Conservation (phyloP, 2,113 vertebrate genomes). For the Lepus timidus region DNA sequence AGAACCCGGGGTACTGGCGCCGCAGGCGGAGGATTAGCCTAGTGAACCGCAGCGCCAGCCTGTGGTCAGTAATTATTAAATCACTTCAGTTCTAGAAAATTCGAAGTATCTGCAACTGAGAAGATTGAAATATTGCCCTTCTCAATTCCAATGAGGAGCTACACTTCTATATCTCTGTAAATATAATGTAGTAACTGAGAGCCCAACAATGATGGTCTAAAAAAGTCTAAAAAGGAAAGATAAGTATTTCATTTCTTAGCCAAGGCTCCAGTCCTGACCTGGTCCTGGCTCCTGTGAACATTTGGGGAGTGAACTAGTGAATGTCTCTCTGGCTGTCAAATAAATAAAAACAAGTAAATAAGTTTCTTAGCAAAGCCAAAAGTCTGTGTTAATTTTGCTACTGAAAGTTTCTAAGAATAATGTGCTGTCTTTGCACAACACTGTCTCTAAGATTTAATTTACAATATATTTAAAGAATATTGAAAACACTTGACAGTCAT, state of each 20-base stretch:
- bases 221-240: neutral
- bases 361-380: neutral
- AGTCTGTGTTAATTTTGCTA: neutral
- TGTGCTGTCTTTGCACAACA: neutral
- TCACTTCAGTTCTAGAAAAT: neutral
- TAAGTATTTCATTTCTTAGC: too few relatives aligned
- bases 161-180: neutral
- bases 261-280: too few relatives aligned
- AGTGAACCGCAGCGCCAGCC: too few relatives aligned
- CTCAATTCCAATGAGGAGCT: neutral
- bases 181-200: neutral
- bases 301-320: too few relatives aligned
- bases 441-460: neutral
- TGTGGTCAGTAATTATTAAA: neutral
- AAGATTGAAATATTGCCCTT: neutral
- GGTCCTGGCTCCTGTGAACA: too few relatives aligned
- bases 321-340: too few relatives aligned
- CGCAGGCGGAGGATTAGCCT: too few relatives aligned
- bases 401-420: neutral
- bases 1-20: too few relatives aligned
- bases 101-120: neutral
- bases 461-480: conserved; percentile 32
- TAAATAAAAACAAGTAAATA: too few relatives aligned
- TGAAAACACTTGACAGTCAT: neutral
- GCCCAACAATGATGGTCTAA: neutral